These are phyloP conservation scores for Diplodus puntazzo DNA, from an alignment of 2,797 vertebrate genomes.

Conservation along the genomic window DNA sequence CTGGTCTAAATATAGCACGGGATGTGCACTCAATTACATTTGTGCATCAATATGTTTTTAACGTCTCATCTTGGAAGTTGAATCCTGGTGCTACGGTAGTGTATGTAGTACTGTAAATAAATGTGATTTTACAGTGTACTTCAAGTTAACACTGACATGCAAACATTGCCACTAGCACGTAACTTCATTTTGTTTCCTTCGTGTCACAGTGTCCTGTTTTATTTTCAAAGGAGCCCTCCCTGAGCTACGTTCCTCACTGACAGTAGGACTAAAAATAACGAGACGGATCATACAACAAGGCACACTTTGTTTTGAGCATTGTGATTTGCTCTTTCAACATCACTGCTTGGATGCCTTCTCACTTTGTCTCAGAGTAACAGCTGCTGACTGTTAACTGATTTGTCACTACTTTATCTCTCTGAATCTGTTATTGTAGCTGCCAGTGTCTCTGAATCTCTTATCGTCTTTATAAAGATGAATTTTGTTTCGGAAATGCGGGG, in stretches of 20 bases:
- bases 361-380: constrained; percentile 12
- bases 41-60: constrained; percentile 9
- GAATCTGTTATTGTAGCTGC: neutral
- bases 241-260: constrained; percentile 39
- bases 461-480: neutral
- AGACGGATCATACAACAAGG: constrained; percentile 50
- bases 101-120: neutral
- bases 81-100: neutral
- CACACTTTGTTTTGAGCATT: constrained; percentile 66
- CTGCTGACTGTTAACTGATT: constrained; percentile 2
- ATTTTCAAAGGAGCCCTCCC: constrained; percentile 56
- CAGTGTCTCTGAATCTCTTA: neutral
- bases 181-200: neutral
- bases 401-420: neutral
- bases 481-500: neutral
- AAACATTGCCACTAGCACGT: neutral
- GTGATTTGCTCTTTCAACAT: constrained; percentile 23
- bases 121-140: neutral
- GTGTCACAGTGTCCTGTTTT: constrained; percentile 25
- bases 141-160: neutral
- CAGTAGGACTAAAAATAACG: constrained; percentile 72
- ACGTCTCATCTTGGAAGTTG: constrained; percentile 8
- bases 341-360: constrained; percentile 1
- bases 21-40: neutral
- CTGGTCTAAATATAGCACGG: constrained; percentile 41